A percentile compares a stretch with the other conserved stretches of the same genome.
These are phyloP conservation scores for Anseranas semipalmata DNA, from an alignment of 2,113 vertebrate species.

Conservation along the genomic window DNA sequence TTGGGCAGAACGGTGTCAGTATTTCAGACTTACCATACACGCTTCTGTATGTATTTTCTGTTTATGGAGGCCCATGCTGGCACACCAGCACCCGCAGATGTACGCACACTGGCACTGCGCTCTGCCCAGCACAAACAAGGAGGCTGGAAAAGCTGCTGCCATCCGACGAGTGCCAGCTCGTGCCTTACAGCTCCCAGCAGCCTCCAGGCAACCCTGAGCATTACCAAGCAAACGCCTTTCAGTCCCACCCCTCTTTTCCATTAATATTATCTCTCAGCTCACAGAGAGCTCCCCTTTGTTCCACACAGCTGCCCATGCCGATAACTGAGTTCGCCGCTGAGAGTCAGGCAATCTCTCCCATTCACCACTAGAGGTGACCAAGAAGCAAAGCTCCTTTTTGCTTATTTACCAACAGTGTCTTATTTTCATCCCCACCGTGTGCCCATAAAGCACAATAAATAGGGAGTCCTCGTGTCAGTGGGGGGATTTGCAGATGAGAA, in stretches of 20 bases:
- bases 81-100: not conserved
- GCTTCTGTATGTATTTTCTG: not conserved
- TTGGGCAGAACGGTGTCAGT: not conserved
- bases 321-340: not conserved
- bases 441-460: not conserved
- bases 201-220: not conserved
- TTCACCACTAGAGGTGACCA: not conserved
- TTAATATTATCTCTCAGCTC: not conserved
- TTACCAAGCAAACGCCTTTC: not conserved
- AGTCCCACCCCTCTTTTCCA: not conserved
- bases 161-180: accelerated
- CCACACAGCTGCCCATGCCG: not conserved
- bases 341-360: not conserved
- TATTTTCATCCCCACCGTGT: accelerated
- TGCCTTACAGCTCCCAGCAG: not conserved
- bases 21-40: not conserved
- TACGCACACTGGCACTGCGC: accelerated
- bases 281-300: not conserved
- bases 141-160: not conserved
- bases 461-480: not conserved
- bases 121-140: accelerated
- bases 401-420: not conserved
- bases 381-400: not conserved
- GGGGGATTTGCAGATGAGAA: not conserved
- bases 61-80: not conserved